Base-by-base conservation (phyloP, 1,140 invertebrate genomes). In the Acromyrmex echinatior region DNA sequence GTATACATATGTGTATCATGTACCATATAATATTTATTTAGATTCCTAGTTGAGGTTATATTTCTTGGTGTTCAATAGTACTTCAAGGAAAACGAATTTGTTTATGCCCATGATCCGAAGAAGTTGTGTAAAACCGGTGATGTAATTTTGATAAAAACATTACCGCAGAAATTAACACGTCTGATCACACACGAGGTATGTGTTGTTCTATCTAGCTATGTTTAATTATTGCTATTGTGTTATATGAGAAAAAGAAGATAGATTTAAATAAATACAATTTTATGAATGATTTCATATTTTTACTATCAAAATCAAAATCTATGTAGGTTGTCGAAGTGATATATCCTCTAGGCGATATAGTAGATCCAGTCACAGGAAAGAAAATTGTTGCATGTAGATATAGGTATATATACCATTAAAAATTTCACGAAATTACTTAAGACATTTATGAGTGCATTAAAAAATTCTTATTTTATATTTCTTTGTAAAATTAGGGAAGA, bases 331-430 rank as follows among this genome's bases (percentile, higher is more conserved):
- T 97, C 91, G 97, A 98, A 93, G 96, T 98, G 18, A 96, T 99
- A 35, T 98, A 98, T 95, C 97, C 97, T 25, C 95, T 97, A 88
- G 98, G 98, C 87, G 98, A 99, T 95, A 95, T 98, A 21, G 97
- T 96, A 63, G 98, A 98, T 95, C 98, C 98, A 51, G 94, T 98
- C 31, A 98, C 97, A 88, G 97, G 97, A 39, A 98, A 98, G 93
- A 97, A 98, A 94, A 96, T 97, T 78, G 96, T 97, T 2, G 96
- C 95, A 63, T 96, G 96, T 76, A 95, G 96, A 91, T 98, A 98
- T 90, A 97, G 96, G 96, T 96, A 92, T 60, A 89, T 87, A 63
- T 6, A 51, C 14, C 2, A 1, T 81, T n/a, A 14, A 35, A 51
- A 18, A 14, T 63, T 71, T 62, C 3, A 68, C 1, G 3, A 21